These are phyloP conservation scores for Dasysyrphus albostriatus DNA, from an alignment of 2,888 invertebrate genomes.

Conservation along the genomic window DNA sequence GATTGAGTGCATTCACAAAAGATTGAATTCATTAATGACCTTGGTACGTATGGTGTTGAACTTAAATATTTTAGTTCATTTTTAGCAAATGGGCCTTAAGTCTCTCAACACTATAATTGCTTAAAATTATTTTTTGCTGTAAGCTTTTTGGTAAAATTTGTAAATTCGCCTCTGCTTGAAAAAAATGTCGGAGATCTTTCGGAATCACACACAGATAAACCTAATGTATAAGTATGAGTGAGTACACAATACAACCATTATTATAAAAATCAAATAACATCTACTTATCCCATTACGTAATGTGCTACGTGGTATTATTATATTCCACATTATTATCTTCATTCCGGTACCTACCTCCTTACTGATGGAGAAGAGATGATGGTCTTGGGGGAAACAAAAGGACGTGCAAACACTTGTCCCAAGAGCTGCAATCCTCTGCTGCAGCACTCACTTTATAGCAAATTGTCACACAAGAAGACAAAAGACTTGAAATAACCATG, in stretches of 20 bases:
- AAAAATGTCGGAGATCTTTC: background rate
- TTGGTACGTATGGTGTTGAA: no score
- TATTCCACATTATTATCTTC: constrained; percentile 71
- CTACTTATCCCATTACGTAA: constrained; percentile 76
- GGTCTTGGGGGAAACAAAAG: constrained; percentile 51
- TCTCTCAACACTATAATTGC: no score
- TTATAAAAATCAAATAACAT: constrained; percentile 76
- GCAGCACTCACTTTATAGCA: constrained; percentile 28
- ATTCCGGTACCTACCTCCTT: constrained; percentile 18
- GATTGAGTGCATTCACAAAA: no score
- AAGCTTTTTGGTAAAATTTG: no score
- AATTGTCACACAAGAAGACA: constrained; percentile 55
- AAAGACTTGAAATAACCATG: constrained; percentile 56
- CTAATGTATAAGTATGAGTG: no score
- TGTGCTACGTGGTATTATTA: constrained; percentile 74
- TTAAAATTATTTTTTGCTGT: background rate
- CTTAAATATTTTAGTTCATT: no score
- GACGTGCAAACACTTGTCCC: constrained; percentile 72
- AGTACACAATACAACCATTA: constrained; percentile 59
- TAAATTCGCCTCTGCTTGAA: background rate
- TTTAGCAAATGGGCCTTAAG: no score
- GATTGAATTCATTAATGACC: no score
- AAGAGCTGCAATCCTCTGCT: constrained; percentile 60
- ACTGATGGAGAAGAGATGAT: background rate
- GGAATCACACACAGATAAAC: constrained; percentile 3